Conservation (phyloP, 2,888 invertebrate genomes). For the Volucella inanis region DNA sequence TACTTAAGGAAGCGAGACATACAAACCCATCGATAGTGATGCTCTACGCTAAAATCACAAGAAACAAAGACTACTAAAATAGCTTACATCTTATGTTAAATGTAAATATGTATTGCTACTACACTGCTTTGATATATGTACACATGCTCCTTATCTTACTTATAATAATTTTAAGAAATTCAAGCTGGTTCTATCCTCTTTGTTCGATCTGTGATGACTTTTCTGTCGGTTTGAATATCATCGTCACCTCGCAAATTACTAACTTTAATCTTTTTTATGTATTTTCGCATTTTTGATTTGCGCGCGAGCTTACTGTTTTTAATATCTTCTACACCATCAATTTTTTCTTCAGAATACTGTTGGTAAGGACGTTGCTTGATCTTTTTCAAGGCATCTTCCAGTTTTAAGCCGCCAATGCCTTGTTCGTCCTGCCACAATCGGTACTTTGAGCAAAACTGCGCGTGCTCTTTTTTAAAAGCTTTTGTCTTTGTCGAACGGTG, state of each 20-base stretch:
- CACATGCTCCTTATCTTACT: not conserved
- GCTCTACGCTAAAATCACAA: no score
- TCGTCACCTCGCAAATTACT: constrained; percentile 78
- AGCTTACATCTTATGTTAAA: no score
- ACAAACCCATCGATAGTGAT: no score
- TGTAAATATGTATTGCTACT: not conserved
- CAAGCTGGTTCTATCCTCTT: constrained; percentile 29
- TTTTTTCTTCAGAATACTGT: constrained; percentile 84
- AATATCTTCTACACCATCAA: constrained; percentile 79
- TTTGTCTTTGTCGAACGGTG: constrained; percentile 80
- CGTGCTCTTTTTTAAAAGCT: constrained; percentile 81
- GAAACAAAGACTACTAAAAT: no score
- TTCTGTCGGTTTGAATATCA: not conserved
- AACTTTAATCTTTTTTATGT: constrained; percentile 82
- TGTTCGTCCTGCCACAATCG: constrained; percentile 84
- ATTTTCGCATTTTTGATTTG: constrained; percentile 80
- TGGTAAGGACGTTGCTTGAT: constrained; percentile 86
- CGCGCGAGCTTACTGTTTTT: constrained; percentile 79
- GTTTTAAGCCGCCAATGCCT: constrained; percentile 81
- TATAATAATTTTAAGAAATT: not conserved
- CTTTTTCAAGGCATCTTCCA: constrained; percentile 82
- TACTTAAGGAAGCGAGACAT: no score
- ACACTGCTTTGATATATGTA: not conserved
- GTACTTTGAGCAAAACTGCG: constrained; percentile 83
- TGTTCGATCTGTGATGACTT: not conserved